Conservation (phyloP, 1,140 invertebrate species). For the Caligus rogercresseyi region DNA sequence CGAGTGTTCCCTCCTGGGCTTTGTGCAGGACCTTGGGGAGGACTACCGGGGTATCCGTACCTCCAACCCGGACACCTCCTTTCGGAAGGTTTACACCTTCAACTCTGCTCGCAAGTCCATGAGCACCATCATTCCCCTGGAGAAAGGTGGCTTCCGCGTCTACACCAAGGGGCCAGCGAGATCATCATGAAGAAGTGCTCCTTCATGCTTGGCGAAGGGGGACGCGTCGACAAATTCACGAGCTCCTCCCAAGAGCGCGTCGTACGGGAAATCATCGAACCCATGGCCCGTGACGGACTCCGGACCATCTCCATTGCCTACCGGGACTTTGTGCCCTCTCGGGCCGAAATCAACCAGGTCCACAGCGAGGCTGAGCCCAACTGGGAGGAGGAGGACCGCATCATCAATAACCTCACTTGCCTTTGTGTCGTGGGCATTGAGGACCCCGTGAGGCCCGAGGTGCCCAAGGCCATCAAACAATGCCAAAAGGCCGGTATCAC, state of each 20-base stretch:
- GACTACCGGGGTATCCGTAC: constrained; percentile 81
- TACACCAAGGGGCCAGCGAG: constrained; percentile 97
- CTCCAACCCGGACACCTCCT: constrained; percentile 73
- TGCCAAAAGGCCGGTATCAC: constrained; percentile 96
- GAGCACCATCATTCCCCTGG: constrained; percentile 80
- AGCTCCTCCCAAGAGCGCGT: constrained; percentile 79
- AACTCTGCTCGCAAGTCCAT: constrained; percentile 97
- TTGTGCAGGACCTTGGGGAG: constrained; percentile 71
- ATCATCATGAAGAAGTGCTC: constrained; percentile 97
- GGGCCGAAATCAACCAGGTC: constrained; percentile 77
- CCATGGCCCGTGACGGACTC: constrained; percentile 95
- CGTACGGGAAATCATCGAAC: constrained; percentile 88
- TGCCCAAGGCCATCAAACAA: constrained; percentile 80
- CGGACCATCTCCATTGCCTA: constrained; percentile 91
- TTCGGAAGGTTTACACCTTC: constrained; percentile 94
- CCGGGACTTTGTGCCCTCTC: constrained; percentile 76
- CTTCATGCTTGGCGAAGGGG: constrained; percentile 84
- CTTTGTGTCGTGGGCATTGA: constrained; percentile 95
- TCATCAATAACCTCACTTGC: constrained; percentile 80
- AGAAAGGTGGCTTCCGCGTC: constrained; percentile 68
- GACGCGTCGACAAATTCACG: constrained; percentile 71
- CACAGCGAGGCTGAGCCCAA: constrained; percentile 79
- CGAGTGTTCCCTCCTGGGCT: constrained; percentile 90
- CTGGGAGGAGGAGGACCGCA: constrained; percentile 93
- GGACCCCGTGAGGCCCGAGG: constrained; percentile 35